phyloP scores from a whole-genome alignment of 2,113 vertebrate species.

The Anser cygnoides region DNA sequence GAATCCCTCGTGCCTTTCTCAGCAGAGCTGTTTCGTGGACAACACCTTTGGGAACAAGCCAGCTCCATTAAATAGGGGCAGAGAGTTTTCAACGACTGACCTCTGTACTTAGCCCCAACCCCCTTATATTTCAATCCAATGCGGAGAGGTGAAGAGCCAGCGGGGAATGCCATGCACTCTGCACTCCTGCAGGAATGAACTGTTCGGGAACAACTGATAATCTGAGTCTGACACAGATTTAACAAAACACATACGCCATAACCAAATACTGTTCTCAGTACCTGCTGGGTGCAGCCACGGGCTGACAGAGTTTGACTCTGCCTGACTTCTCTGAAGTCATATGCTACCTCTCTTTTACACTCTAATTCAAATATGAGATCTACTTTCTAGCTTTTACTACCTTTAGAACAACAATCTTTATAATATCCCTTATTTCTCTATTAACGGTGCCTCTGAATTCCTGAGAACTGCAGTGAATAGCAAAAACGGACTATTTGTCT shows the following conservation, averaged over 20 bases:
- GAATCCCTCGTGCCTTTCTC: background rate
- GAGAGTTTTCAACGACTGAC: accelerated
- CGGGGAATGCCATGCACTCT: accelerated
- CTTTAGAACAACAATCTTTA: background rate
- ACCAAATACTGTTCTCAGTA: background rate
- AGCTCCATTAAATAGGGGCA: background rate
- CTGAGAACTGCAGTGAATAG: background rate
- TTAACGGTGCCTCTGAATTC: background rate
- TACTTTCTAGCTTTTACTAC: background rate
- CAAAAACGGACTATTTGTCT: background rate
- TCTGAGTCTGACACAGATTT: background rate
- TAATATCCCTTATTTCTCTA: background rate
- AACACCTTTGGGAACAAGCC: background rate
- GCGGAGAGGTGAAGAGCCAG: background rate
- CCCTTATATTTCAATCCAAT: background rate
- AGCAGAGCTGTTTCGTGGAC: background rate
- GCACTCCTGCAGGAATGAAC: background rate
- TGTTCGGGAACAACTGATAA: background rate
- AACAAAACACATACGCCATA: background rate
- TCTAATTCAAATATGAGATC: background rate
- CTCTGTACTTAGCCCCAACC: background rate
- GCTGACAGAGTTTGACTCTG: background rate
- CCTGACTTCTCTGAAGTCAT: background rate
- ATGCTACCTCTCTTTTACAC: background rate
- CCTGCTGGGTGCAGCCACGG: background rate